Evolutionary conservation across 2,888 invertebrate genomes (phyloP), one percentile per base, ranked within the genome.

Genomic region (Thereva unica): DNA sequence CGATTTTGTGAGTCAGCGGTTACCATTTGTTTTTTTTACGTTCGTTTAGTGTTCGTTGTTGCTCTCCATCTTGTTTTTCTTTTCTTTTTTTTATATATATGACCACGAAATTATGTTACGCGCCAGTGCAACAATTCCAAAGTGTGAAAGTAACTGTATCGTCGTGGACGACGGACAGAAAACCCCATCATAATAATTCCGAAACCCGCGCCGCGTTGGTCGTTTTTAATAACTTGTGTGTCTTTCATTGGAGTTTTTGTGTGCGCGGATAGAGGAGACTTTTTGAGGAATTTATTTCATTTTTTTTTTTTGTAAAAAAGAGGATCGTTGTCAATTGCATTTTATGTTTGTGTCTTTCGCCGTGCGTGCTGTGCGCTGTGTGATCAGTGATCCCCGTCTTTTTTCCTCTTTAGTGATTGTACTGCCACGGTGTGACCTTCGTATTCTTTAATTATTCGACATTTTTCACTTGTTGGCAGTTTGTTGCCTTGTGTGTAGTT

Each of bases 121-220:
- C 49, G 40, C 38, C 49, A 38, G 12, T 49, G 59, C 45, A 47
- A 37, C 12, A 54, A 59, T 47, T 47, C 37, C 59, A 4, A 59
- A 59, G 59, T 59, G 59, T 59, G 59, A 59, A 59, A 59, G 59
- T 59, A 59, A 49, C 59, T 59, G 59, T 49, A 59, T 45, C 45
- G 44, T 44, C 56, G 23, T 23, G 23, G 23, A 23, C 23, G 23
- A 23, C 23, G 23, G 23, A 23, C 23, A 23, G 23, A 23, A 23
- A 23, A 23, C 23, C 23, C 23, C 23, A 23, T 23, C 23, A 23
- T 23, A 23, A 23, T 23, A 23, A 23, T 23, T 23, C 23, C 23
- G 23, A 23, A 23, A 23, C 23, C 23, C 23, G 23, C 23, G 23
- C 23, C 23, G 56, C 56, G 56, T 56, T 56, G 56, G 56, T 56